Evolutionary conservation across 2,888 invertebrate genomes (phyloP).

Genomic region (Lamellibrachia satsuma): DNA sequence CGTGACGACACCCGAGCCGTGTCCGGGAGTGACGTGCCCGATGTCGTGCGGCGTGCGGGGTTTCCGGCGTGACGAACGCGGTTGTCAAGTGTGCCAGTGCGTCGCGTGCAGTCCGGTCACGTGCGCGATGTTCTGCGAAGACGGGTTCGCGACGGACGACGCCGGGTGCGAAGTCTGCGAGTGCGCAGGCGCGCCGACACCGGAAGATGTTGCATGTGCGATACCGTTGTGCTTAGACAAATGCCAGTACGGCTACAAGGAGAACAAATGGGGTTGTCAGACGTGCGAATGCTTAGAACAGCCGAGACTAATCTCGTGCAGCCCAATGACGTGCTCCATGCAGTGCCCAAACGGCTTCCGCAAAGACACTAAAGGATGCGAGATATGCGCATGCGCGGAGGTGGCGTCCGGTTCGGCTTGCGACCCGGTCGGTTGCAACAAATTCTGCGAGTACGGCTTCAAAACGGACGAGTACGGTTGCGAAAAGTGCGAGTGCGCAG

Average conservation of each 20-base stretch:
- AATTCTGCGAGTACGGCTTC: constrained; percentile 27
- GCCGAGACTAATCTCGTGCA: background rate
- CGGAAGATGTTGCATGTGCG: background rate
- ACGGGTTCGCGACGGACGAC: constrained; percentile 23
- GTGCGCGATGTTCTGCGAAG: constrained; percentile 11
- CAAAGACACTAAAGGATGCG: constrained; percentile 32
- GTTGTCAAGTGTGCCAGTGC: constrained; percentile 1
- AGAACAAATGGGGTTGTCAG: constrained; percentile 27
- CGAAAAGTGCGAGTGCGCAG: constrained; percentile 31
- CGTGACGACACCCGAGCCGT: background rate
- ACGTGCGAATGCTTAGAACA: constrained; percentile 28
- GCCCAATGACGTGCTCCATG: background rate
- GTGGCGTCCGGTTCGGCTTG: background rate
- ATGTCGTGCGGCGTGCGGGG: background rate
- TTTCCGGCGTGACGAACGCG: constrained; percentile 18
- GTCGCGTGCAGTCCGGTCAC: background rate
- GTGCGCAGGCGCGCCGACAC: background rate
- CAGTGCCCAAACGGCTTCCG: constrained; percentile 31
- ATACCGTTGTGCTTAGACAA: background rate
- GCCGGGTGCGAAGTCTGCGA: constrained; percentile 24
- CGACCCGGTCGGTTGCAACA: background rate
- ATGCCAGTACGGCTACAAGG: constrained; percentile 27
- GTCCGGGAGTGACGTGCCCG: background rate
- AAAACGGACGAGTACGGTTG: constrained; percentile 30
- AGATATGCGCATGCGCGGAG: constrained; percentile 26